Evolutionary conservation across 1,140 invertebrate genomes (phyloP).

Genomic region (Zaprionus davidi): DNA sequence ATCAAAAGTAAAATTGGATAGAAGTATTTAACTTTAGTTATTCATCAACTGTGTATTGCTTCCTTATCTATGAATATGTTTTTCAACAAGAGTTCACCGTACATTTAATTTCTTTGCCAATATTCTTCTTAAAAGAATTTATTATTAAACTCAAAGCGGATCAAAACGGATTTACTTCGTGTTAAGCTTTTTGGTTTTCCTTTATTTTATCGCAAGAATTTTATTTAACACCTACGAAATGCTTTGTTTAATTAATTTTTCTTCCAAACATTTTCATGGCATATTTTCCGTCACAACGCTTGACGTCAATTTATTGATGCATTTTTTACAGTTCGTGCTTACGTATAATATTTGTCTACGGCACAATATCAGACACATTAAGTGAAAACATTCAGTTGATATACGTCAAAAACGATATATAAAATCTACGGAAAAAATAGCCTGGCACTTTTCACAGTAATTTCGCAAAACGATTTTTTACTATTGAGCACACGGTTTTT

Average conservation of each 20-base stretch:
- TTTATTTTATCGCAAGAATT: background rate
- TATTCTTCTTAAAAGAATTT: too few relatives aligned
- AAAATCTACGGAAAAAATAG: slow-evolving; percentile 9
- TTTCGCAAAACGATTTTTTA: slow-evolving; percentile 28
- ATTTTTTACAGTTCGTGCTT: slow-evolving; percentile 19
- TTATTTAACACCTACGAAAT: background rate
- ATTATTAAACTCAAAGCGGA: background rate
- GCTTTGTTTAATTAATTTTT: slow-evolving; percentile 1
- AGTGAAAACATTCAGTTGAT: slow-evolving; percentile 36
- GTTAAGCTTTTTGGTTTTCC: background rate
- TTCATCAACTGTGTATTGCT: background rate
- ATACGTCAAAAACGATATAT: slow-evolving; percentile 11
- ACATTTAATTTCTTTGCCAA: background rate
- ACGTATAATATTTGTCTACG: slow-evolving; percentile 21
- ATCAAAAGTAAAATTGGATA: too few relatives aligned
- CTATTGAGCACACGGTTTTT: background rate
- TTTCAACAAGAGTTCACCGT: background rate
- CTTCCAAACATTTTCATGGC: background rate
- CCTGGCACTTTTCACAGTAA: slow-evolving; percentile 26
- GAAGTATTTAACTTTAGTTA: too few relatives aligned
- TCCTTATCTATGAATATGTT: background rate
- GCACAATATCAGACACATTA: slow-evolving; percentile 36
- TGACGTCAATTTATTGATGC: slow-evolving; percentile 31
- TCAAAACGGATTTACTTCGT: background rate
- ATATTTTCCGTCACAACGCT: slow-evolving; percentile 1